Conservation (phyloP, 2,888 invertebrate species). For the Lasioglossum leucozonium region DNA sequence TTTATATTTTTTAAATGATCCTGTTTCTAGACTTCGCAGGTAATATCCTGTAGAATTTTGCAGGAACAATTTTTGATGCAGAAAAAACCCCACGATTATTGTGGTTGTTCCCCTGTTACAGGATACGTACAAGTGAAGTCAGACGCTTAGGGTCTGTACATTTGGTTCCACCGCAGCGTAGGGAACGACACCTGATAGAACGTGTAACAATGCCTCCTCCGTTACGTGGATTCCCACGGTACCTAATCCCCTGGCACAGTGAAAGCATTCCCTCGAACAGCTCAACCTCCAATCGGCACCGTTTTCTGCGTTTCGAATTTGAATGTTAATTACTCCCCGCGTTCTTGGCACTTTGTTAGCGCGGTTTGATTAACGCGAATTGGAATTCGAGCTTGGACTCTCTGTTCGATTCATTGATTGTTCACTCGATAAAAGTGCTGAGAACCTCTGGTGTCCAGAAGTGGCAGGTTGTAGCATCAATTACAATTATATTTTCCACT, state of each 20-base stretch:
- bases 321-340: conserved; percentile 29
- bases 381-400: background rate
- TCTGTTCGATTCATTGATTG: background rate
- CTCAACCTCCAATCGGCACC: conserved; percentile 19
- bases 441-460: too few species aligned
- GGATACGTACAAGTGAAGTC: background rate
- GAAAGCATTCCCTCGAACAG: conserved; percentile 59
- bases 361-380: background rate
- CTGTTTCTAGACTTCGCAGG: too few species aligned
- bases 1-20: too few species aligned
- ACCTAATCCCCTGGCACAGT: conserved; percentile 52
- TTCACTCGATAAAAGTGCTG: background rate
- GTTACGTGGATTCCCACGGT: conserved; percentile 61
- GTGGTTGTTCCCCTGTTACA: background rate
- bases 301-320: conserved; percentile 37
- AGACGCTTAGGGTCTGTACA: background rate
- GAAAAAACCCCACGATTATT: background rate
- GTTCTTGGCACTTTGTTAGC: background rate
- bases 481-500: too few species aligned
- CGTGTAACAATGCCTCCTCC: conserved; percentile 54
- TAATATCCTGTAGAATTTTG: too few species aligned
- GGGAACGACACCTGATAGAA: conserved; percentile 44
- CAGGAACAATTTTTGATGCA: too few species aligned
- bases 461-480: too few species aligned
- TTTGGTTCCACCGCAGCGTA: background rate